Base-by-base conservation (phyloP, 2,888 invertebrate genomes). In the Mactromeris polynyma region DNA sequence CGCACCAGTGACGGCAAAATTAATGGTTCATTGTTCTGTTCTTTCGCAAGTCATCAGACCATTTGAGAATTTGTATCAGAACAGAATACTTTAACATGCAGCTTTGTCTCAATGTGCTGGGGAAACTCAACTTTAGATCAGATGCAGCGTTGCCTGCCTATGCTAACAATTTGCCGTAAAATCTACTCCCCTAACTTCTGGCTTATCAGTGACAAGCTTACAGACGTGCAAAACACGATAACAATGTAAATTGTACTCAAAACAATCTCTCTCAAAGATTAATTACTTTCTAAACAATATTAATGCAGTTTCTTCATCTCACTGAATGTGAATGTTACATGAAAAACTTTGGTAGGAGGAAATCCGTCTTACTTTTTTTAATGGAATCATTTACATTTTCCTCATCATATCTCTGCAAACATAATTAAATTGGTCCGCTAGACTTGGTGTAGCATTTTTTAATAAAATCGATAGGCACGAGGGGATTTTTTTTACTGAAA, bases 211-310 rank as follows among this genome's bases (percentile, higher is more conserved):
- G 78, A 83, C 69, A 83, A 73, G 19, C 77, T 84, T 51, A n/a
- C 51, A 78, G 78, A 84, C 78, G 77, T 51, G 40, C 26, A 46
- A 78, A 51, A 54, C 79, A 85, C 80, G 80, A 64, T 38, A 80
- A 78, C 78, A 80, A 85, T 85, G 85, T 69, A 40, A 58, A 42
- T 26, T 85, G 31, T 51, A 85, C 64, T 85, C 85, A 80, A 58
- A 85, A 85, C 85, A 80, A 64, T 64, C 42, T 33, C 58, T 26
- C 33, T 26, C 40, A 31, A 85, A 79, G 85, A 85, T 85, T 85
- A 80, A 85, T 85, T 79, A 80, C 80, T 80, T 79, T 85, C 80
- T 85, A 85, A 85, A 85, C 85, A 85, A 80, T 73, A 73, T 73
- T 17, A 2, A 19, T 73, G 36, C 33, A 33, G 1, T 36, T 36